phyloP scores from a whole-genome alignment of 2,888 invertebrate genomes.

The Megalurothrips usitatus region DNA sequence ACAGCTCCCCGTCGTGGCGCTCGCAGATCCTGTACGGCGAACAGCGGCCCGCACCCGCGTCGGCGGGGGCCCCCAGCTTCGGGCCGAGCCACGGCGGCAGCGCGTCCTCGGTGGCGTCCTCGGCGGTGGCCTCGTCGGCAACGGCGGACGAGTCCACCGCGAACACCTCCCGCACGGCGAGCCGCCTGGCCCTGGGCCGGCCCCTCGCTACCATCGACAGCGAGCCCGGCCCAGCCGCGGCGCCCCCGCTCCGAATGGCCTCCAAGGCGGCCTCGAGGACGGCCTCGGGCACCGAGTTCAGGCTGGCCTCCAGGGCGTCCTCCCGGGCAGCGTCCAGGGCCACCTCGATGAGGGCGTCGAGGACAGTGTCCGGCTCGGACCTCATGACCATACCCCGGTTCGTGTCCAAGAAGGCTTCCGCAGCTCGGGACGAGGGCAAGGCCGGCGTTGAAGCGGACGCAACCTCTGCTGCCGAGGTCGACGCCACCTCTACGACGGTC shows the following conservation, averaged over 20 bases:
- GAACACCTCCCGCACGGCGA: background rate
- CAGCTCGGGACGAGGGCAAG: no score
- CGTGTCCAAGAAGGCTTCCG: no score
- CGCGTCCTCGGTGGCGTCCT: background rate
- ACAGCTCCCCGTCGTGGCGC: constrained; percentile 11
- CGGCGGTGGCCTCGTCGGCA: background rate
- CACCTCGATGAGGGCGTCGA: background rate
- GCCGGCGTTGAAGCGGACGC: no score
- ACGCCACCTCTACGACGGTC: no score
- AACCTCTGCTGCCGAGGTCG: no score
- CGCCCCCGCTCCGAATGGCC: background rate
- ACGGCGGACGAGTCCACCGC: background rate
- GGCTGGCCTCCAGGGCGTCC: background rate
- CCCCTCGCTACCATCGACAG: constrained; percentile 11
- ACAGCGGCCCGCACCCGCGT: background rate
- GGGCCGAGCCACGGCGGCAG: background rate
- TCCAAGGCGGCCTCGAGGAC: background rate
- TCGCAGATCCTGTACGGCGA: constrained; percentile 8
- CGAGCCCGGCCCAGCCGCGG: background rate
- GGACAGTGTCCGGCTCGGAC: no score
- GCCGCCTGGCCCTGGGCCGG: background rate
- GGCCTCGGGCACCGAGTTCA: background rate
- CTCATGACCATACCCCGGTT: no score
- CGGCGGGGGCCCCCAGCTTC: background rate
- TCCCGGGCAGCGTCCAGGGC: background rate